Evolutionary conservation across 2,113 vertebrate species (phyloP), one percentile per base, ranked within the genome.

Genomic region (Glareola pratincola): DNA sequence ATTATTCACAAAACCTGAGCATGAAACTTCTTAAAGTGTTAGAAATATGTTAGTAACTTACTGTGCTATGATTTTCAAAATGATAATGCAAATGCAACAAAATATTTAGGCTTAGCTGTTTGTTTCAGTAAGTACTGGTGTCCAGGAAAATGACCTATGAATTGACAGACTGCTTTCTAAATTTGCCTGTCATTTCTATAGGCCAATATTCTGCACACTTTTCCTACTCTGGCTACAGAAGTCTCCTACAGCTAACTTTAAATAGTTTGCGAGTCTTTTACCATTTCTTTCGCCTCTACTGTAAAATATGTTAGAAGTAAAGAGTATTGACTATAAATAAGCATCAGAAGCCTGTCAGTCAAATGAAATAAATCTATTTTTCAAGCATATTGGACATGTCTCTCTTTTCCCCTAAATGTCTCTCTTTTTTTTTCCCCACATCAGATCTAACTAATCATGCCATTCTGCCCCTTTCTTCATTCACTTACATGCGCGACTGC

Each of bases 81-180:
- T 30, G 10, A 32, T 56, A 37, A 91, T 20, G 48, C 12, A 87
- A 91, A 81, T 18, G 48, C 2, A 77, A 74, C 26, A 69, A 54
- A 74, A 45, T 22, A 77, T 37, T n/a, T 34, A 60, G 24, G 34
- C 18, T 16, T 43, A 56, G 11, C 5, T 86, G 41, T 21, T 79
- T 41, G 27, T 34, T 90, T 71, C 51, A n/a, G 0, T 63, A 66
- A 85, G 85, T 97, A 85, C 45, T 85, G 96, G 97, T 97, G 90
- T 94, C 85, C 97, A 98, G 98, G 97, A 98, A 85, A 97, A 98
- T 98, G 98, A 99, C 98, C 98, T 99, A 98, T 98, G 97, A 98
- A 98, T 97, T 98, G 98, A 98, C 98, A 99, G 98, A 98, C 93
- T 96, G 74, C 95, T 69, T 84, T 89, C 67, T 75, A 82, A 47